Base-by-base conservation (phyloP, 1,140 invertebrate species). In the Pseudobourletiella spinata region DNA sequence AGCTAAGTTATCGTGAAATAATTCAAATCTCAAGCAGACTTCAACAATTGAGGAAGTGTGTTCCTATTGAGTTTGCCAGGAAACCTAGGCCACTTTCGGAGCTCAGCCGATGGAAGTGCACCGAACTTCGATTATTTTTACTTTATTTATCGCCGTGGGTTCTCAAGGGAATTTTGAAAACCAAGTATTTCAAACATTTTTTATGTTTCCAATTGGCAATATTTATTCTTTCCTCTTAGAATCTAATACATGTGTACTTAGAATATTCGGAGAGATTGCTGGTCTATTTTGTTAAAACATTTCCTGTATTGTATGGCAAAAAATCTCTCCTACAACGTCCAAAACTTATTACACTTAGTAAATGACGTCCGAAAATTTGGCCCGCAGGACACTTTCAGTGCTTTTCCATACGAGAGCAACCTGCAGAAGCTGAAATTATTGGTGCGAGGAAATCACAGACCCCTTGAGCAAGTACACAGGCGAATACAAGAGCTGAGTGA, bases 41-140 rank as follows among this genome's bases (percentile, higher is more conserved):
- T 18, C 2, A 30, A 26, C 11, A 18, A 16, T 24, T 22, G 24
- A 42, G 18, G 22, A 48, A 24, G 0, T 43, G 20, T 58, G 68
- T 73, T 32, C 71, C 74, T 22, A n/a, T 16, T 35, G 74, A 78
- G 64, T 79, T 77, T 73, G 46, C 56, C 42, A 57, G 76, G 61
- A 74, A 76, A 60, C 74, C 75, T n/a, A 66, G 75, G 56, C 28
- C 59, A 24, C 59, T 79, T 1, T 30, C 51, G 18, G 73, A 78
- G 44, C 24, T 75, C 39, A 66, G 72, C 4, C 51, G 70, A 22
- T 79, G 77, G 76, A 79, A 79, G 68, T 77, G 75, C 4, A 78
- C 77, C 42, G 78, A 79, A 66, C 76, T 77, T 66, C 63, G 77
- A 20, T 66, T 73, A 48, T 77, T 78, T 69, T 58, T 79, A 22